These are phyloP conservation scores for Penaeus chinensis DNA, from an alignment of 1,140 invertebrate genomes.

Conservation along the genomic window DNA sequence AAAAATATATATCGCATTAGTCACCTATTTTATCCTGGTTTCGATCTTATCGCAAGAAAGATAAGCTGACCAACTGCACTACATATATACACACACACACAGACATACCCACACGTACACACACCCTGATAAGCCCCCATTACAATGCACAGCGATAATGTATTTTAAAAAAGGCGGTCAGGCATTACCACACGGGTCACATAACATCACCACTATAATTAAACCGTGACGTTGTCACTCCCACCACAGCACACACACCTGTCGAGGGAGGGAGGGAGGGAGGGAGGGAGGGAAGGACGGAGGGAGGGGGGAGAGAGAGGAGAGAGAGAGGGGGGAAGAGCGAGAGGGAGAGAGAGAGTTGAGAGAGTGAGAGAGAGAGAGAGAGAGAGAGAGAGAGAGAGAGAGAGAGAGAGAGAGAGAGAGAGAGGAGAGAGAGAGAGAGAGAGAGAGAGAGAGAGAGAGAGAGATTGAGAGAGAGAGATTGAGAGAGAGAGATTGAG, in stretches of 20 bases:
- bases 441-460: background rate
- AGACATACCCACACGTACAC: background rate
- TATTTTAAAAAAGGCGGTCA: too few species aligned
- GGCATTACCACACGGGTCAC: too few species aligned
- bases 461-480: background rate
- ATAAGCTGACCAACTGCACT: background rate
- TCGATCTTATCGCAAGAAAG: background rate
- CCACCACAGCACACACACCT: too few species aligned
- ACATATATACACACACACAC: background rate
- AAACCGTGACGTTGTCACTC: too few species aligned
- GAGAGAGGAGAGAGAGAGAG: background rate
- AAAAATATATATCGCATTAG: too few species aligned
- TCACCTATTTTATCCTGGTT: too few species aligned
- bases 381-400: slow-evolving; percentile 1
- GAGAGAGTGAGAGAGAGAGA: background rate
- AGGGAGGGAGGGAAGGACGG: background rate
- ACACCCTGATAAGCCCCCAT: background rate
- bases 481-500: background rate
- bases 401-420: background rate
- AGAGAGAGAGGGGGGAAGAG: background rate
- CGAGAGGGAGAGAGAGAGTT: background rate
- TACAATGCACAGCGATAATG: background rate
- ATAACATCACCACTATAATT: too few species aligned
- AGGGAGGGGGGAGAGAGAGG: too few species aligned
- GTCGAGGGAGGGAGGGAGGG: too few species aligned